Base-by-base conservation (phyloP, 1,140 invertebrate genomes). In the Ceratosolen solmsi region DNA sequence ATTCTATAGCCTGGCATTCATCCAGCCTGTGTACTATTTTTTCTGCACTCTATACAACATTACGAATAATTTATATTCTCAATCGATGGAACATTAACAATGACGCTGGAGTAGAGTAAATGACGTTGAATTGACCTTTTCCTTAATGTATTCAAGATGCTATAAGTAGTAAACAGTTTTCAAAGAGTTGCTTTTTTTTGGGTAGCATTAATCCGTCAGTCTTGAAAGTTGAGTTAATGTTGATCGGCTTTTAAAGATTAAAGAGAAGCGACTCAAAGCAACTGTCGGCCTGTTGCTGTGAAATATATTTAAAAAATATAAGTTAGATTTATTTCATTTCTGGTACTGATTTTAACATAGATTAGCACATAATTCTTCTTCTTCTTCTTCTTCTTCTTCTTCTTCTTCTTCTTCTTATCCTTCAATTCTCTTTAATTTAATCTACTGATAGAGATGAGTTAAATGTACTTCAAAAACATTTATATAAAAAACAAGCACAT, bases 51-150 rank as follows among this genome's bases (percentile, higher is more conserved):
- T 30, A 46, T 20, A 20, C 30, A 11, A 72, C 56, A 27, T 83
- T 74, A 77, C 46, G 83, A 41, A 73, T 74, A 56, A 56, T 56
- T 49, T 46, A 84, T 85, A 85, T 86, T 86, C 84, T 82, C 84
- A 85, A 85, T 54, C 71, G 46, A 33, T 56, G 33, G 2, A 17
- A 36, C 20, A 36, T 74, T 74, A 56, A 56, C 17, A 11, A 33
- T 56, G 17, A 13, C 41, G 25, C n/a, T n/a, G n/a, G n/a, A n/a
- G n/a, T n/a, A n/a, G n/a, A n/a, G n/a, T 54, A 56, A 56, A 74
- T 30, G 20, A 36, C 20, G n/a, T 5, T 33, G 30, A 54, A 17
- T 1, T 27, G 27, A 4, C 33, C 54, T 33, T 74, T 30, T 17
- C 20, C 33, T 74, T 74, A 2, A n/a, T 74, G 36, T 27, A 70